Conservation (phyloP, 2,797 vertebrate genomes). For the Pseudotriccus pelzelni region DNA sequence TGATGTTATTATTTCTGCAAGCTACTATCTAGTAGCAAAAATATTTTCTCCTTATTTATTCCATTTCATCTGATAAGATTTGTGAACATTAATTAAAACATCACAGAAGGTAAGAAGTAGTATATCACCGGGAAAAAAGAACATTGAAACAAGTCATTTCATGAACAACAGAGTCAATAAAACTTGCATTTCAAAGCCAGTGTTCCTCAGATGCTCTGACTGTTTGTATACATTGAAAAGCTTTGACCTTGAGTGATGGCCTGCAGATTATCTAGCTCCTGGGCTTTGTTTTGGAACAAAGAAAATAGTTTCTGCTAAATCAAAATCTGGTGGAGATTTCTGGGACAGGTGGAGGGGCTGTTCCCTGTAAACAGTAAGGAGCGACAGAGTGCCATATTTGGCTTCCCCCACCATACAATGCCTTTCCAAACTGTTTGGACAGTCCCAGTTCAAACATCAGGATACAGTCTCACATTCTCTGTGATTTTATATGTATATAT, state of each 20-base stretch:
- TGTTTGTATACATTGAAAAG: not conserved
- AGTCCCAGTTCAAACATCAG: not conserved
- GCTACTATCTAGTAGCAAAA: not conserved
- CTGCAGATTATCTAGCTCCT: not conserved
- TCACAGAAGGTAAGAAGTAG: not conserved
- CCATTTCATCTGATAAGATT: not conserved
- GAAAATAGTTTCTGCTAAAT: not conserved
- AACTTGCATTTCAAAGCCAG: not conserved
- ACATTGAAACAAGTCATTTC: not conserved
- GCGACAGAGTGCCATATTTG: not conserved
- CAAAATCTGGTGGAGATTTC: not conserved
- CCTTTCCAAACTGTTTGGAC: not conserved
- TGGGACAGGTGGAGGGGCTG: not conserved
- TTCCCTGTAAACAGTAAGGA: not conserved
- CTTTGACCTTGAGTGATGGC: not conserved
- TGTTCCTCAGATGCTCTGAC: not conserved
- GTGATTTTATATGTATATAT: not conserved
- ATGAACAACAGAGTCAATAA: not conserved
- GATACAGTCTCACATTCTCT: not conserved
- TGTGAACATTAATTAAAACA: slow-evolving; percentile 2
- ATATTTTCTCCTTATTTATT: slow-evolving; percentile 19
- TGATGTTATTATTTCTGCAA: not conserved
- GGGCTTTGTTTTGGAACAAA: not conserved
- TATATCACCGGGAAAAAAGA: not conserved
- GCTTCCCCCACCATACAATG: not conserved